Evolutionary conservation across 2,113 vertebrate species (phyloP).

Genomic region (Chaenogobius annularis): DNA sequence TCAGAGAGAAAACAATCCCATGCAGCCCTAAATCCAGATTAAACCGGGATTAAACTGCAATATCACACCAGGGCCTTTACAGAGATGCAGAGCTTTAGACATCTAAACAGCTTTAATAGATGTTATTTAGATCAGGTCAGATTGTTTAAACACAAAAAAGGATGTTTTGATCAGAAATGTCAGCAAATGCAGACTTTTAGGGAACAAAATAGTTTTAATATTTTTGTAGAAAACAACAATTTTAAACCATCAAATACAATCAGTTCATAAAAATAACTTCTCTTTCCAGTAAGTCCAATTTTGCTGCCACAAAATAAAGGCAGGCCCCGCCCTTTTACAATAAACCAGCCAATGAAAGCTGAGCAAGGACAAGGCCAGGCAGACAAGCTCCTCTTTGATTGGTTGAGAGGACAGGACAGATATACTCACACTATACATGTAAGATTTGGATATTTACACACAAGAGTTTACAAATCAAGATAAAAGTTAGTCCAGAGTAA

Average conservation of each 20-base stretch:
- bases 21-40: conserved; percentile 1
- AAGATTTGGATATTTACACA: conserved; percentile 46
- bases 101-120: background rate
- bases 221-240: conserved; percentile 68
- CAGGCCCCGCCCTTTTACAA: conserved; percentile 69
- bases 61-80: background rate
- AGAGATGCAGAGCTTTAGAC: background rate
- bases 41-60: background rate
- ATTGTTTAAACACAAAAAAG: background rate
- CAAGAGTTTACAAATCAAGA: conserved; percentile 8
- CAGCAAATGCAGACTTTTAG: conserved; percentile 10
- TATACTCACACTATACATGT: conserved; percentile 2
- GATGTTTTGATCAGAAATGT: background rate
- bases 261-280: conserved; percentile 75
- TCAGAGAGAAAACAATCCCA: conserved; percentile 6
- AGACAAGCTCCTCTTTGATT: conserved; percentile 25
- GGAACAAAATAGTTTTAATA: conserved; percentile 71
- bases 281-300: conserved; percentile 70
- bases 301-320: conserved; percentile 73
- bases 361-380: conserved; percentile 63
- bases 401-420: conserved; percentile 28
- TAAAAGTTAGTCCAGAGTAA: background rate
- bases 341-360: conserved; percentile 66
- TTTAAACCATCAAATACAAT: conserved; percentile 60
- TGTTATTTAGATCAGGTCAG: background rate